Percentiles rank a stretch among this genome's conserved stretches.
Evolutionary conservation across 1,140 invertebrate species (phyloP).

Genomic region (Bathynomus jamesi): DNA sequence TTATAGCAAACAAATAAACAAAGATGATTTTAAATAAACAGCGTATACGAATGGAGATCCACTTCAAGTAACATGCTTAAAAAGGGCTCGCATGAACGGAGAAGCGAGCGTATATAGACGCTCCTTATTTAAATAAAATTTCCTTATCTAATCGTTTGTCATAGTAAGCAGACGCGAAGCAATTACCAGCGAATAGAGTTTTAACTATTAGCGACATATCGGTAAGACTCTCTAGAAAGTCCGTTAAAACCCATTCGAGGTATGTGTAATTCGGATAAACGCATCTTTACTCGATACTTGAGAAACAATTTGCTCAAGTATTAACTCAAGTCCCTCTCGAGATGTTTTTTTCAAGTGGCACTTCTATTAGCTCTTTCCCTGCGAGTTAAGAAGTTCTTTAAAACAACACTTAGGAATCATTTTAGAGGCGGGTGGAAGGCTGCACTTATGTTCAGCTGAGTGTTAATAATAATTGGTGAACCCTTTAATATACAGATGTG

Average conservation of each 20-base stretch:
- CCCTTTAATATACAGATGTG: neutral
- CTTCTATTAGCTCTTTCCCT: neutral
- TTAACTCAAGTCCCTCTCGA: neutral
- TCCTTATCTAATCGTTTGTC: no score
- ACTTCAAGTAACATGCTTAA: no score
- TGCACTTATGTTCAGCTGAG: neutral
- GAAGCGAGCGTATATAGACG: no score
- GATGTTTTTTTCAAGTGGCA: neutral
- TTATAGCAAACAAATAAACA: no score
- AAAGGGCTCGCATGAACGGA: no score
- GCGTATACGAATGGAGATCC: no score
- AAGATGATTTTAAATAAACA: no score
- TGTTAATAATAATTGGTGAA: neutral
- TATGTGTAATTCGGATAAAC: neutral
- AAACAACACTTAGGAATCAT: neutral
- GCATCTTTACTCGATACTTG: neutral
- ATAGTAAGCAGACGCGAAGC: no score
- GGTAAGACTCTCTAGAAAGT: neutral
- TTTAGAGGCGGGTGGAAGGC: neutral
- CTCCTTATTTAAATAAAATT: no score
- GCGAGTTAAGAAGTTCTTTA: no score
- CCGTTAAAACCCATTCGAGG: neutral
- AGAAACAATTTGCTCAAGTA: neutral
- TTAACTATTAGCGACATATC: neutral
- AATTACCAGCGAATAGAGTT: no score